Evolutionary conservation across 2,888 invertebrate species (phyloP).

Genomic region (Emmelina monodactyla): DNA sequence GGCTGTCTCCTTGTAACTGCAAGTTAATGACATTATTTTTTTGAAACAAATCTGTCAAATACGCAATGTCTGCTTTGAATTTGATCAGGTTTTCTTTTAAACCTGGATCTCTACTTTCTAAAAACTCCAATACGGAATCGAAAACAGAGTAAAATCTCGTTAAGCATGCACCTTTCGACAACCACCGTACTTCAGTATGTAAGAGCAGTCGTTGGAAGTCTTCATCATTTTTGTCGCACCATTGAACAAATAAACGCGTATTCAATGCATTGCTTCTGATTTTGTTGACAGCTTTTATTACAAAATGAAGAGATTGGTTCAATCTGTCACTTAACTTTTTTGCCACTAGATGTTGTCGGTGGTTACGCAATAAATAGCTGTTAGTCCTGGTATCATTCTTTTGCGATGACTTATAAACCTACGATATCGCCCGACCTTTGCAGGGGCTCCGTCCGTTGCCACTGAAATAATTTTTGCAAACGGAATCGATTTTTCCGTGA

Average conservation of each 20-base stretch:
- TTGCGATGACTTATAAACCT: constrained; percentile 25
- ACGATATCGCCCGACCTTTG: constrained; percentile 24
- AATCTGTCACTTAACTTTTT: constrained; percentile 9
- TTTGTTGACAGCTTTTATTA: constrained; percentile 12
- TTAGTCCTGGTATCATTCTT: constrained; percentile 15
- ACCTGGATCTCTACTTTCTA: constrained; percentile 2
- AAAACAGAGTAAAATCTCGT: constrained; percentile 9
- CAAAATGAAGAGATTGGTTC: too few species aligned
- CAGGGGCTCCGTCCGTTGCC: constrained; percentile 25
- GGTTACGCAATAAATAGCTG: too few species aligned
- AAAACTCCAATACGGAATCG: constrained; percentile 11
- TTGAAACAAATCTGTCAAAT: constrained; percentile 11
- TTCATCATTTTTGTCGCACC: constrained; percentile 13
- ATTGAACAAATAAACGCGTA: constrained; percentile 13
- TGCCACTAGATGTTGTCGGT: constrained; percentile 9
- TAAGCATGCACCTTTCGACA: constrained; percentile 15
- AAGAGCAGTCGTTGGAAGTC: constrained; percentile 14
- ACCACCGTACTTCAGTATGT: constrained; percentile 17
- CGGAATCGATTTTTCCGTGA: constrained; percentile 13
- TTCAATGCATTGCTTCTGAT: constrained; percentile 15
- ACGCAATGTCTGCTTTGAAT: constrained; percentile 23
- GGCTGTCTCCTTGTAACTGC: constrained; percentile 20
- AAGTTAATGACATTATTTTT: constrained; percentile 14
- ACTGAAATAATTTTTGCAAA: constrained; percentile 23
- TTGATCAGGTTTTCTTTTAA: constrained; percentile 27